A percentile compares a stretch with the other conserved stretches of the same genome.
These are phyloP conservation scores for Balaenoptera acutorostrata DNA, from an alignment of 2,113 vertebrate species.

Conservation along the genomic window DNA sequence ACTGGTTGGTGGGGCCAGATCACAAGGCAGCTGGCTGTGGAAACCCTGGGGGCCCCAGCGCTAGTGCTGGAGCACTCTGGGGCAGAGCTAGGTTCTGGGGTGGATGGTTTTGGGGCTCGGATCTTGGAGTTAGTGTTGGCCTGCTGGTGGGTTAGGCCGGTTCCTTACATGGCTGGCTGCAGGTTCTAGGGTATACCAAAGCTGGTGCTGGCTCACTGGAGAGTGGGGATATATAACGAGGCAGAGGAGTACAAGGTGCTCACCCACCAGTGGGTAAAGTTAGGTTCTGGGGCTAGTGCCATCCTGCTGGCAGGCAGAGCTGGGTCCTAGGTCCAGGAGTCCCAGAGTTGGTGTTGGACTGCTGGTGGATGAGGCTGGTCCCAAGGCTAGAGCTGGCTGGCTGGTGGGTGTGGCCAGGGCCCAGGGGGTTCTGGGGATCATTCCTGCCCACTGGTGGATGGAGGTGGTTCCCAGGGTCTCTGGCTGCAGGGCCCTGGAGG, in stretches of 20 bases:
- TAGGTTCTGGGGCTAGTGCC: not conserved
- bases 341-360: not conserved
- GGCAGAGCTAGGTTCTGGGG: not conserved
- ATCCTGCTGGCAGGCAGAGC: not conserved
- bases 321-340: not conserved
- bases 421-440: not conserved
- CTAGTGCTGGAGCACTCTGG: fast-evolving
- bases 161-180: not conserved
- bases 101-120: not conserved
- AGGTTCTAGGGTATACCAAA: not conserved
- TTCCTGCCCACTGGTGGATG: not conserved
- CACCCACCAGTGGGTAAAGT: not conserved
- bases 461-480: not conserved
- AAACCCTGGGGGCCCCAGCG: not conserved
- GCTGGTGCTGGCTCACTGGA: too few species aligned
- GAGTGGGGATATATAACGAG: not conserved
- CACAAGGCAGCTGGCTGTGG: not conserved
- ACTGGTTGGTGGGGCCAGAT: too few species aligned
- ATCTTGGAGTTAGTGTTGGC: not conserved
- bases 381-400: not conserved
- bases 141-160: not conserved
- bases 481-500: not conserved
- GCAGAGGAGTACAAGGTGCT: not conserved
- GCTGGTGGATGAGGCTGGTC: not conserved
- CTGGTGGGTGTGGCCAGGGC: not conserved